Evolutionary conservation across 2,888 invertebrate species (phyloP), one percentile per base, ranked within the genome.

Genomic region (Tigriopus californicus): DNA sequence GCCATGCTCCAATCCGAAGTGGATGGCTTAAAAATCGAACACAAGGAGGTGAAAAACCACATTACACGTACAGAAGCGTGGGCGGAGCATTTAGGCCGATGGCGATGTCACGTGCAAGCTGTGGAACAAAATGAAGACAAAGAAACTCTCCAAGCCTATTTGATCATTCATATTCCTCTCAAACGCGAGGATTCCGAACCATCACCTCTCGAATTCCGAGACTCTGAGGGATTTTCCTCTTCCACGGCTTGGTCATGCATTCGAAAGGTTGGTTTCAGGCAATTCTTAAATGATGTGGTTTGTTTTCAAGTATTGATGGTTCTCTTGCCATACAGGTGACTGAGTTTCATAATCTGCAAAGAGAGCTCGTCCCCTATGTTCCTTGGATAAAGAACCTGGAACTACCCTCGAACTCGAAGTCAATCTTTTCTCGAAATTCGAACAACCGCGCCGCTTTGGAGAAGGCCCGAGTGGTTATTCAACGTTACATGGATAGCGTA

Each of bases 21-120:
- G 64, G 85, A 86, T 66, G 80, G 82, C 73, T 72, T 91, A 57
- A 82, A 83, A 63, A 81, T 81, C 2, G 88, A 89, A 67, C 82
- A 83, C 67, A 74, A 83, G 63, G 80, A 85, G 64, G 71, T 89
- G 46, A 88, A 90, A 69, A 83, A 85, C 0, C 89, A 91, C 71
- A 75, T 90, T 58, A 79, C 81, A 15, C 76, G 89, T 46, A 90
- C 90, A 0, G 87, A 89, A 72, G 80, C 83, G 54, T 91, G 91
- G 91, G 84, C 85, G 0, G 87, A 88, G 65, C 85, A 90, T 70
- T 74, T 90, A 64, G 89, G 90, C 22, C 78, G 79, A 64, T 91
- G 91, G 91, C 79, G 83, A 61, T 88, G 88, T 6, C 80, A 81
- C 47, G 83, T 90, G 24, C 84, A 85, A 69, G 83, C 82, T 67